Evolutionary conservation across 1,140 invertebrate genomes (phyloP), one percentile per base, ranked within the genome.

Genomic region (Rhizoglyphus robini): DNA sequence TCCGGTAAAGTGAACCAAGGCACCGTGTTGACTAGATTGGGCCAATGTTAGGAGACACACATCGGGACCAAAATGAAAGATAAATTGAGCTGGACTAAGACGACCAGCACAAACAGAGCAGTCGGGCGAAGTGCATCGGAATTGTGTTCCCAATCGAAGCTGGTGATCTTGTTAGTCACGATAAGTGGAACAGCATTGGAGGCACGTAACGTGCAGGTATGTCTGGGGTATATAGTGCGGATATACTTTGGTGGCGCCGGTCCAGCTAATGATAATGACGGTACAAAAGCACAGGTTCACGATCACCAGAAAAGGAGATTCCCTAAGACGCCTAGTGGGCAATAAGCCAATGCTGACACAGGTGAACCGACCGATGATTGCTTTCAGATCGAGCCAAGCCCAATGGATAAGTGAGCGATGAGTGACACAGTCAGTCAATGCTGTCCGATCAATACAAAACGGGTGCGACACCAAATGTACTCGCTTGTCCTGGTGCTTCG

Each of bases 121-220:
- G 36, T 8, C 18, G 36, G 36, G 36, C 36, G 36, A 41, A 41
- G 8, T 41, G 8, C 36, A 41, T 41, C 18, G 36, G 36, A 41
- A 41, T 18, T 8, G 8, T 41, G 36, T 11, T 8, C 51, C 8
- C 20, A 20, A 54, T 54, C 51, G 51, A 8, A 54, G 51, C 51
- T 11, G 20, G 51, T 54, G 51, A 54, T 54, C 51, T 54, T 54
- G 51, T 54, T 20, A 54, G 51, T 54, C 51, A 54, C 51, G 51
- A 54, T 54, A 54, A 54, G 51, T 54, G 51, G 51, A 54, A 54
- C 51, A 54, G 51, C 51, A 32, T 20, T 54, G 51, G 8, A 25
- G 51, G 51, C 51, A 54, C 51, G 51, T 54, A 54, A 32, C 8
- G 36, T 8, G 8, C 36, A 41, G 36, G 36, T 41, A 41, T 41